A percentile compares a stretch with the other conserved stretches of the same genome.
Conservation (phyloP, 2,797 vertebrate species). For the Microtus obscurus region DNA sequence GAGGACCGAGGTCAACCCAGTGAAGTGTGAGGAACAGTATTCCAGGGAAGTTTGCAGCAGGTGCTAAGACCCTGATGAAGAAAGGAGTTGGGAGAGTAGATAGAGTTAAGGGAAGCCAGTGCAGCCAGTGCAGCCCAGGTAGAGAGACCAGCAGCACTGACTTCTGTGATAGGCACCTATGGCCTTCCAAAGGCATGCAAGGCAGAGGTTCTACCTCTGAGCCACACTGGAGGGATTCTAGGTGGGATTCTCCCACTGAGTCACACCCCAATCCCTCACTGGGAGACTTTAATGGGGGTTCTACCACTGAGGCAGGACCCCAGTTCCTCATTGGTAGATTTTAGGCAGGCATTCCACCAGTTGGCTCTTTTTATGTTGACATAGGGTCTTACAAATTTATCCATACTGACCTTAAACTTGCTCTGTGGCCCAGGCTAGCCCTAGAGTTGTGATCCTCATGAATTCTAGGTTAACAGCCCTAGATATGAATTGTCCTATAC, state of each 20-base stretch:
- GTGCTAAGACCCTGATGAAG: not conserved
- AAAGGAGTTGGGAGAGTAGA: no score
- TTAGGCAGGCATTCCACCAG: not conserved
- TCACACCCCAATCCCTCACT: not conserved
- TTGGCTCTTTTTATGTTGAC: not conserved
- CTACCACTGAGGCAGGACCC: not conserved
- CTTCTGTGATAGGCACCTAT: rapidly evolving
- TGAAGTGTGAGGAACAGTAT: not conserved
- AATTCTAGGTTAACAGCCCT: not conserved
- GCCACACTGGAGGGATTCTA: not conserved
- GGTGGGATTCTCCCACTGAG: not conserved
- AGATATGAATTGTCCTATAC: not conserved
- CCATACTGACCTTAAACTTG: not conserved
- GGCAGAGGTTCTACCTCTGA: not conserved
- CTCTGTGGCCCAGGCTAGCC: not conserved
- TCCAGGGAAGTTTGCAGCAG: no score
- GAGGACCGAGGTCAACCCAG: not conserved
- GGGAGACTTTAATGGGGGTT: not conserved
- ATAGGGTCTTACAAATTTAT: not conserved
- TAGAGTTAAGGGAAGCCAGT: not conserved
- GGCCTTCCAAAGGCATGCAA: not conserved
- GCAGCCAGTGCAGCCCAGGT: no score
- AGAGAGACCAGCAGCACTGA: not conserved
- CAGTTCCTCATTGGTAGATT: not conserved
- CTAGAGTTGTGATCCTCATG: not conserved